Percentiles rank a stretch among this genome's conserved stretches.
Evolutionary conservation across 2,113 vertebrate species (phyloP).

Genomic region (Holacanthus passer): DNA sequence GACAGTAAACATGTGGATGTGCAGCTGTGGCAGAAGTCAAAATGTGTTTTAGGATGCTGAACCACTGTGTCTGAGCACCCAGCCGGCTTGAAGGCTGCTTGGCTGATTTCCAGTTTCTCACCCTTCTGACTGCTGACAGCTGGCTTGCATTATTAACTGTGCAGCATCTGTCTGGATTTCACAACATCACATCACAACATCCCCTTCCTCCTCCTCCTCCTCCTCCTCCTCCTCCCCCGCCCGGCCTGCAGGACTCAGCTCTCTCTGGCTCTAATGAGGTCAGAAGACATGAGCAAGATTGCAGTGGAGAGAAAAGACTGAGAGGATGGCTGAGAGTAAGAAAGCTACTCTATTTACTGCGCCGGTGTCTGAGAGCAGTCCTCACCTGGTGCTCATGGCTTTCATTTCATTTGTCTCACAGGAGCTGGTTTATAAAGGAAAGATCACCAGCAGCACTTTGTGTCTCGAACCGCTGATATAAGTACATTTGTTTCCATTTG

Average conservation of each 20-base stretch:
- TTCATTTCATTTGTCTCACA: background rate
- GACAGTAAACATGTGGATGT: background rate
- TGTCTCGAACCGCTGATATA: background rate
- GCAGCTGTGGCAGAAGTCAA: background rate
- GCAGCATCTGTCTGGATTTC: slow-evolving; percentile 77
- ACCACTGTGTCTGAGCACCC: slow-evolving; percentile 12
- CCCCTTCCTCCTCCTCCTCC: slow-evolving; percentile 9
- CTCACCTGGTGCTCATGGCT: background rate
- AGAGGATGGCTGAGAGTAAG: background rate
- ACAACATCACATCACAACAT: slow-evolving; percentile 42
- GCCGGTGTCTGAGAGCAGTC: slow-evolving; percentile 1
- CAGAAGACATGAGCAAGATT: slow-evolving; percentile 33
- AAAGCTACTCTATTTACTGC: background rate
- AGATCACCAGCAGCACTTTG: background rate
- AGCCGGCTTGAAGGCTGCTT: slow-evolving; percentile 35
- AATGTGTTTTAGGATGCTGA: slow-evolving; percentile 23
- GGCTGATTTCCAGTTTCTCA: slow-evolving; percentile 64
- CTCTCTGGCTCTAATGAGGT: slow-evolving; percentile 54
- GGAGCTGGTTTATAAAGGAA: background rate
- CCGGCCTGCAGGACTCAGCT: slow-evolving; percentile 48
- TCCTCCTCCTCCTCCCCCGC: background rate
- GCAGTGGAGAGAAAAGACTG: slow-evolving; percentile 21
- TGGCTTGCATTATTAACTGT: slow-evolving; percentile 77
- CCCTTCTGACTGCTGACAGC: slow-evolving; percentile 64
- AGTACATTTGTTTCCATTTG: background rate